Base-by-base conservation (phyloP, 2,113 vertebrate species). In the Mungos mungo region DNA sequence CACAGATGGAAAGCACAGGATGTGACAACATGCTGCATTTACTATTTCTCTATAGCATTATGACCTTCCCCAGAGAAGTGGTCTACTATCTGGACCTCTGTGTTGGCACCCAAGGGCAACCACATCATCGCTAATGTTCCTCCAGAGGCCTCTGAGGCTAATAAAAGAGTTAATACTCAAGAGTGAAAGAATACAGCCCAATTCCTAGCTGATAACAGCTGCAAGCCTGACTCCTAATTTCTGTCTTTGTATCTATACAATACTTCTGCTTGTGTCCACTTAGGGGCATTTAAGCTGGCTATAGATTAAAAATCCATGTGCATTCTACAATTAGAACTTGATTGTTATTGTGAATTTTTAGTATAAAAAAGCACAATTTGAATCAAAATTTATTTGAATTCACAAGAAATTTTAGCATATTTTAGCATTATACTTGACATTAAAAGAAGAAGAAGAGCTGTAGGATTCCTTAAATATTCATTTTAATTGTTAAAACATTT, bases 381-480 rank as follows among this genome's bases (percentile, higher is more conserved):
- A 88, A 91, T 33, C 45, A 6, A 84, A 97, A 94, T 94, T 27
- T 7, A 89, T 68, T 92, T 85, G 29, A 94, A 85, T 92, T 66
- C 16, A 96, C 3, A 47, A 77, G n/a, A 97, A 92, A 84, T 47
- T 57, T 23, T 25, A 23, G 57, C 21, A 60, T 60, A 60, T 60
- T 60, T 91, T 88, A 71, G 3, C 57, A 83, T 71, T 71, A 77
- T 4, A 65, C 65, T 96, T 96, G 52, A 94, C n/a, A 63, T 38
- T 83, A 31, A 83, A 83, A 83, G 57, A 69, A 91, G 93, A 77
- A 63, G 9, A 71, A 52, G 16, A 88, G 10, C 63, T 77, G 5
- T 52, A 71, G 18, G 21, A 41, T 12, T 80, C 38, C 50, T 65
- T 31, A 76, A 88, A 90, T 72, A 57, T n/a, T 95, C 47, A 68